These are phyloP conservation scores for Trachymyrmex septentrionalis DNA, from an alignment of 1,140 invertebrate genomes.

Conservation along the genomic window DNA sequence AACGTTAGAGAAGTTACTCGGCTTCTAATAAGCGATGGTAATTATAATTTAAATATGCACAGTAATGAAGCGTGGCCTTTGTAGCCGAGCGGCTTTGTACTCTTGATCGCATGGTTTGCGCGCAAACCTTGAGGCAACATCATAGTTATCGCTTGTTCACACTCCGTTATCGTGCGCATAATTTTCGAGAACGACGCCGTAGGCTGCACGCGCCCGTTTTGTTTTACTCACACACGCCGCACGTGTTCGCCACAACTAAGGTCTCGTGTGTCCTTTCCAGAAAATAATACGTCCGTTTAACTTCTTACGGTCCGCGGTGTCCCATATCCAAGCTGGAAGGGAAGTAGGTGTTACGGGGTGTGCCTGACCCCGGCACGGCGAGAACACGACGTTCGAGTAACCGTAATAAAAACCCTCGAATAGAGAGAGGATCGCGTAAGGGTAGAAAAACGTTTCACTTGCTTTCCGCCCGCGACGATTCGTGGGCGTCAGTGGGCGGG, in stretches of 20 bases:
- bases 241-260: conserved; percentile 70
- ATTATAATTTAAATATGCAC: conserved; percentile 53
- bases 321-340: conserved; percentile 70
- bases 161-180: conserved; percentile 72
- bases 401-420: conserved; percentile 67
- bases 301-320: conserved; percentile 71
- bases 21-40: conserved; percentile 14
- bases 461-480: conserved; percentile 35
- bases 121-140: conserved; percentile 20
- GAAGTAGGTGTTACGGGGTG: conserved; percentile 80
- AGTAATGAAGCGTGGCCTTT: conserved; percentile 39
- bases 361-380: conserved; percentile 58
- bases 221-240: conserved; percentile 62
- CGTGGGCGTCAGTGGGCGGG: conserved; percentile 67
- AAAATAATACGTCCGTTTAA: conserved; percentile 80
- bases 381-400: conserved; percentile 67
- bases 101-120: conserved; percentile 1
- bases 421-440: conserved; percentile 54
- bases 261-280: conserved; percentile 79
- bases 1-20: conserved; percentile 19
- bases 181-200: conserved; percentile 67
- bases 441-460: conserved; percentile 65
- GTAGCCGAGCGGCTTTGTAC: background rate
- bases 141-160: conserved; percentile 63
- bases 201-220: conserved; percentile 63